Evolutionary conservation across 2,113 vertebrate species (phyloP).

Genomic region (Dipodomys spectabilis): DNA sequence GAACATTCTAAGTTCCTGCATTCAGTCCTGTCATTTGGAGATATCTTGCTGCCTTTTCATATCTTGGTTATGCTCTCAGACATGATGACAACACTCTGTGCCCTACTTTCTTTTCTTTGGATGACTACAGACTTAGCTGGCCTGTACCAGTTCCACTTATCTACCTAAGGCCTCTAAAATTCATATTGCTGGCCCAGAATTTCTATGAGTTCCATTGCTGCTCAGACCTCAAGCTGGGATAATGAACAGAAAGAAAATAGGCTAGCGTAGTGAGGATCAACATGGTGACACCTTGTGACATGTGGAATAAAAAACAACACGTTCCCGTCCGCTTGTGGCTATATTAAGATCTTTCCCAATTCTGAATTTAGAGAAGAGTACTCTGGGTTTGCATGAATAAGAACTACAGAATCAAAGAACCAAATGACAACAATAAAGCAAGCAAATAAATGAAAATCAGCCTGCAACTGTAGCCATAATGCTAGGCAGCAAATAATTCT

Average conservation of each 20-base stretch:
- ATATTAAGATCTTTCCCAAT: neutral
- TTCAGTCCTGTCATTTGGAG: neutral
- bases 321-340: neutral
- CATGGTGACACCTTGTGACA: neutral
- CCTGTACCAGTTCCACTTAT: neutral
- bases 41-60: neutral
- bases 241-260: constrained; percentile 1
- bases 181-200: neutral
- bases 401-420: neutral
- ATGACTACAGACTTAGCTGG: neutral
- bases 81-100: fast-evolving
- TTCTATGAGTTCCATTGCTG: neutral
- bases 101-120: neutral
- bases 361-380: constrained; percentile 44
- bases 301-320: neutral
- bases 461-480: neutral
- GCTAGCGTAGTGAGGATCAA: neutral
- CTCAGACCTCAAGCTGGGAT: neutral
- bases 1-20: neutral
- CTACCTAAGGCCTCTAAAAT: neutral
- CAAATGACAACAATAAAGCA: neutral
- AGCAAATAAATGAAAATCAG: neutral
- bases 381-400: neutral
- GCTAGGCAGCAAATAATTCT: neutral
- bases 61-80: neutral